Evolutionary conservation across 2,113 vertebrate genomes (phyloP).

Genomic region (Himantopus leucocephalus): DNA sequence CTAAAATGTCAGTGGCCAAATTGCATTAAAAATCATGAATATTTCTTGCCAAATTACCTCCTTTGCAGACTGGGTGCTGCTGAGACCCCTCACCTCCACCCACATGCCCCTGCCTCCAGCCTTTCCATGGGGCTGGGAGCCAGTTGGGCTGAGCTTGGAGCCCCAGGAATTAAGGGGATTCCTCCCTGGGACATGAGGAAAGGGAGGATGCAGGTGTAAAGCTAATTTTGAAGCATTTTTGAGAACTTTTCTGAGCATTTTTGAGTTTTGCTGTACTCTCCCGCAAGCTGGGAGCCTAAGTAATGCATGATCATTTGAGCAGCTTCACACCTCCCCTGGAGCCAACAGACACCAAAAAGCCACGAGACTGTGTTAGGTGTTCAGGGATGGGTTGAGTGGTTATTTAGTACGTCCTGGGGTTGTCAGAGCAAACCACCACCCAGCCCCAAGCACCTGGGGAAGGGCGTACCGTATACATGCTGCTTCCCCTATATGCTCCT

Average conservation of each 20-base stretch:
- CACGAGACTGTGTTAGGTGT: not conserved
- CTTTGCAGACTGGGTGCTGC: not conserved
- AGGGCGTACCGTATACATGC: rapidly evolving
- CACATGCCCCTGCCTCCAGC: rapidly evolving
- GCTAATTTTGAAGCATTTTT: not conserved
- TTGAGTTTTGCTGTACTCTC: not conserved
- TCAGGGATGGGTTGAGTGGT: not conserved
- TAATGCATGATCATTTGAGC: not conserved
- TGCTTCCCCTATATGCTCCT: not conserved
- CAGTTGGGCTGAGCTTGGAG: not conserved
- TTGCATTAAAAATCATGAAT: not conserved
- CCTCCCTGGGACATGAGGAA: not conserved
- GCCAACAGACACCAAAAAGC: not conserved
- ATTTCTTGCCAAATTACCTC: not conserved
- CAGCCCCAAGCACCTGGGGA: too few relatives aligned
- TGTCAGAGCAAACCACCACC: not conserved
- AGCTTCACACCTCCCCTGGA: not conserved
- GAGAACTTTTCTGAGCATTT: not conserved
- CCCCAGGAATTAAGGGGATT: not conserved
- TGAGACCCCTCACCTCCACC: not conserved
- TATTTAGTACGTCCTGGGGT: not conserved
- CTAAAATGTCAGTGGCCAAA: not conserved
- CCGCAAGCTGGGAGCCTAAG: not conserved
- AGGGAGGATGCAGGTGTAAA: not conserved
- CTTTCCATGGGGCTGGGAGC: not conserved